A percentile compares a stretch with the other conserved stretches of the same genome.
Conservation (phyloP, 2,113 vertebrate species). For the Diadophis punctatus region DNA sequence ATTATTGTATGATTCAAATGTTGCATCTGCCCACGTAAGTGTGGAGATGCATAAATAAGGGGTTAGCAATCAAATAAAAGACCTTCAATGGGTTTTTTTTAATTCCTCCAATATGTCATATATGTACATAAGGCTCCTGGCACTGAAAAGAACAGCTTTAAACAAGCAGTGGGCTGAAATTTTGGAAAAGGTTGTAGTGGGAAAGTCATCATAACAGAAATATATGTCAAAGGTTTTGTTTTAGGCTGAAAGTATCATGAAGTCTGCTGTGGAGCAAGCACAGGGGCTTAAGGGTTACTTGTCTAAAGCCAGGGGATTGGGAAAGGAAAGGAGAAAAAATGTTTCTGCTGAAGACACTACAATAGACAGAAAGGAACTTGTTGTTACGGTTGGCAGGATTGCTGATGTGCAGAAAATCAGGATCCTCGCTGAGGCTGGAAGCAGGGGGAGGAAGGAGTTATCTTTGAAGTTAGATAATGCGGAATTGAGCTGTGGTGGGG, state of each 20-base stretch:
- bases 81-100: not conserved
- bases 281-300: constrained; percentile 32
- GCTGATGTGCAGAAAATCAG: constrained; percentile 54
- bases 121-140: constrained; percentile 39
- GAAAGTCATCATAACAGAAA: constrained; percentile 42
- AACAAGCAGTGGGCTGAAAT: constrained; percentile 53
- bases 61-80: constrained; percentile 45
- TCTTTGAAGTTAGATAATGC: constrained; percentile 57
- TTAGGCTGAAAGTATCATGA: constrained; percentile 13
- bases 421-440: constrained; percentile 44
- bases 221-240: constrained; percentile 52
- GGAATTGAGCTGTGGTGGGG: constrained; percentile 47
- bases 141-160: constrained; percentile 28
- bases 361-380: constrained; percentile 49
- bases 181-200: constrained; percentile 43
- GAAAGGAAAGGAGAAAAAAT: constrained; percentile 44
- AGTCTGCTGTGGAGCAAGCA: not conserved
- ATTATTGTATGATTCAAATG: constrained; percentile 70
- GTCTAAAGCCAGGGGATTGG: constrained; percentile 49
- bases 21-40: constrained; percentile 42
- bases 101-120: constrained; percentile 30
- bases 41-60: constrained; percentile 56
- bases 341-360: constrained; percentile 45
- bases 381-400: constrained; percentile 32
- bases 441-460: constrained; percentile 45